These are phyloP conservation scores for Clusia tigrina DNA, from an alignment of 2,888 invertebrate genomes.

Conservation along the genomic window DNA sequence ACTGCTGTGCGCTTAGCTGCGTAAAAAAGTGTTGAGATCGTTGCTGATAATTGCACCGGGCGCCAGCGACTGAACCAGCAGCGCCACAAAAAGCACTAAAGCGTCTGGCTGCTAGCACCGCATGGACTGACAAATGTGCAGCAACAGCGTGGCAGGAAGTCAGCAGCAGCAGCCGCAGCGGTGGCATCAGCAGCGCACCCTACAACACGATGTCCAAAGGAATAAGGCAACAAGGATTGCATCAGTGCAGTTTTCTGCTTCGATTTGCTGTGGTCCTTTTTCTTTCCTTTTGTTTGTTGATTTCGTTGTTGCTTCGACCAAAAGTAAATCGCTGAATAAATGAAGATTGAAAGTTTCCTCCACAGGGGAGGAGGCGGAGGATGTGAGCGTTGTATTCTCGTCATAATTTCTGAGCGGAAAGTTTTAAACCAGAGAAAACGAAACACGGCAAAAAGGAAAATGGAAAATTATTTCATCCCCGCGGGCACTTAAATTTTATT, in stretches of 20 bases:
- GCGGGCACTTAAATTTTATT: background rate
- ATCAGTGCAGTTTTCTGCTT: background rate
- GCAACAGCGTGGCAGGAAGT: background rate
- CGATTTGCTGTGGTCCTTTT: background rate
- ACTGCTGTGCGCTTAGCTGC: background rate
- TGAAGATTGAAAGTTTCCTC: background rate
- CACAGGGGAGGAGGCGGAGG: background rate
- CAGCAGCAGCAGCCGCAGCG: too few relatives aligned
- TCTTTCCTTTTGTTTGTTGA: background rate
- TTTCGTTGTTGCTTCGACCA: background rate
- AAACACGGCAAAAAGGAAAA: background rate
- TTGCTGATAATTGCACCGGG: background rate
- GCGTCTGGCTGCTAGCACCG: background rate
- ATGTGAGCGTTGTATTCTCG: too few relatives aligned
- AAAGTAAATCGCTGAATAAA: background rate
- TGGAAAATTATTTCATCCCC: background rate
- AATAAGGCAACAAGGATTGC: background rate
- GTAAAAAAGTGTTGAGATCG: background rate
- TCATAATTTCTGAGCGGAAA: background rate
- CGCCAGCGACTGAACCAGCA: too few relatives aligned
- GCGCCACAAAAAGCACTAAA: background rate
- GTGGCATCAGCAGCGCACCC: too few relatives aligned
- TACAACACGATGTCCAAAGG: slow-evolving; percentile 1
- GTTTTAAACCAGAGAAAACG: background rate
- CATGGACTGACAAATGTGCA: background rate